These are phyloP conservation scores for Andrena bucephala DNA, from an alignment of 2,888 invertebrate species.

Conservation along the genomic window DNA sequence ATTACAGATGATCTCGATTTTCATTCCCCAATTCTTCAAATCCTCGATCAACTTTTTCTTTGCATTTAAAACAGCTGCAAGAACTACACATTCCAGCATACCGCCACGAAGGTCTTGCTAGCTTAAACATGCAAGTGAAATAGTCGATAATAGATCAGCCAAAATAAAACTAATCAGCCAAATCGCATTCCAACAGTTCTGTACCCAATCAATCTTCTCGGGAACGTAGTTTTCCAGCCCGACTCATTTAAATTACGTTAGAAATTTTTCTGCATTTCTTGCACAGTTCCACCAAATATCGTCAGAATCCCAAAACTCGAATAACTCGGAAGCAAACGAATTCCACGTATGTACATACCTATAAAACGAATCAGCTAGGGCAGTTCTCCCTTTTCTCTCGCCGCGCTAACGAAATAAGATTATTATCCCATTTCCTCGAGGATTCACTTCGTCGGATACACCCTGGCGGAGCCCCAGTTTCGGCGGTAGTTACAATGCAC, in stretches of 20 bases:
- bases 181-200: neutral
- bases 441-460: neutral
- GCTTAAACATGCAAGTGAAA: neutral
- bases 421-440: neutral
- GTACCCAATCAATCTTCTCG: neutral
- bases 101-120: too few species aligned
- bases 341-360: neutral
- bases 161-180: neutral
- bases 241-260: too few species aligned
- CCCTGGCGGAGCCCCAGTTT: neutral
- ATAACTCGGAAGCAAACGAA: neutral
- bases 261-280: too few species aligned
- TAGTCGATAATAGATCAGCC: neutral
- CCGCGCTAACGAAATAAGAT: neutral
- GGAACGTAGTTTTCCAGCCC: too few species aligned
- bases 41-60: too few species aligned
- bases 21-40: too few species aligned
- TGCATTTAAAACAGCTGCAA: too few species aligned
- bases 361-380: neutral
- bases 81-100: too few species aligned
- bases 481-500: constrained; percentile 46
- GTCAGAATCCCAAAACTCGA: neutral
- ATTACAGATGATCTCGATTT: too few species aligned
- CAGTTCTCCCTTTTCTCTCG: neutral
- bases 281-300: neutral